Evolutionary conservation across 1,140 invertebrate species (phyloP).

Genomic region (Varroa destructor): DNA sequence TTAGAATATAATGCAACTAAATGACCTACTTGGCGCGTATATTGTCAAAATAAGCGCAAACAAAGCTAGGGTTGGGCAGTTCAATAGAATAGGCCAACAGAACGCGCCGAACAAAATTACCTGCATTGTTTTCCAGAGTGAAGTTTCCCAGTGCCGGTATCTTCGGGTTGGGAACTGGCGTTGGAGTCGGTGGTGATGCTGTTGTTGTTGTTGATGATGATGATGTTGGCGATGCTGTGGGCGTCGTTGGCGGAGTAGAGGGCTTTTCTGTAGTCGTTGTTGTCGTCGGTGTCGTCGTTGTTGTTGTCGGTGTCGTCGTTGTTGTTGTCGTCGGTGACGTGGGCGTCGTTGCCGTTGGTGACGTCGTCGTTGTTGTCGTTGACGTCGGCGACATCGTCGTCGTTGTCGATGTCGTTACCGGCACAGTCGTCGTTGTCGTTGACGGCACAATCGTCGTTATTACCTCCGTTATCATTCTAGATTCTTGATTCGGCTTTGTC

Average conservation of each 20-base stretch:
- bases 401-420: constrained; percentile 1
- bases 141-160: not conserved
- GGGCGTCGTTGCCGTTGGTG: not conserved
- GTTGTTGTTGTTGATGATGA: not conserved
- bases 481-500: no score
- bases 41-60: no score
- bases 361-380: not conserved
- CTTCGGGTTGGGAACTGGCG: constrained; percentile 5
- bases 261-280: not conserved
- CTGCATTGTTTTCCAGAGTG: not conserved
- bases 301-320: not conserved
- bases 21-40: no score
- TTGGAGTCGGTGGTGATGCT: not conserved
- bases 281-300: not conserved
- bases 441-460: no score
- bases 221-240: not conserved
- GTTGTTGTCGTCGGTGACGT: not conserved
- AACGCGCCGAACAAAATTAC: no score
- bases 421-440: not conserved
- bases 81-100: no score
- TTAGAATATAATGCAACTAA: no score
- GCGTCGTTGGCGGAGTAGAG: not conserved
- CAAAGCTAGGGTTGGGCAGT: no score
- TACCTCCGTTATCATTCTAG: no score
- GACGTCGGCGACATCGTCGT: not conserved